Base-by-base conservation (phyloP, 2,797 vertebrate species). In the Rhynchotus rufescens region DNA sequence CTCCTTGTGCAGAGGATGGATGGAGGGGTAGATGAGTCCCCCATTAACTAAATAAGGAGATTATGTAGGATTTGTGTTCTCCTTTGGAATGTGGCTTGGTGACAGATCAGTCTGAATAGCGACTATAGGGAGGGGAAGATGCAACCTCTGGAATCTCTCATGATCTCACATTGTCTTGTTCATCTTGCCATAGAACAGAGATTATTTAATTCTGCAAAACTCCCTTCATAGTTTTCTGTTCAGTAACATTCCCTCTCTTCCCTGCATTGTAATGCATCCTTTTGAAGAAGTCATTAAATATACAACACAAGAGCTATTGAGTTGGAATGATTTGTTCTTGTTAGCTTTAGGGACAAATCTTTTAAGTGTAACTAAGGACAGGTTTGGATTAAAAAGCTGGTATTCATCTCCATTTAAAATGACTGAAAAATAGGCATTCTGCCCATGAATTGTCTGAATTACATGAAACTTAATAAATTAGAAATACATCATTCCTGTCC, bases 241-340 rank as follows among this genome's bases (percentile, higher is more conserved):
- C 57, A 20, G 76, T 88, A 62, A 87, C 0, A 54, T 60, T 21
- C 11, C 40, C 56, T 54, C n/a, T 8, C 1, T 10, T 30, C 10
- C 36, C 34, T 45, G 9, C 32, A 2, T 7, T 89, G 92, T 95
- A 95, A 88, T 20, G 56, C 30, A 26, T 17, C 86, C 84, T 95
- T 89, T 21, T 16, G 79, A 93, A 93, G 78, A 42, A n/a, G n/a
- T 36, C 40, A 96, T 95, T 95, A 96, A 96, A 96, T 59, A 80
- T 6, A 91, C 22, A 75, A 68, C 44, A 79, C 14, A 32, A 65
- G 68, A 91, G 52, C 36, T 84, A 0, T 5, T 42, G 59, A 40
- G 34, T 34, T 34, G 40, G 28, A 62, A 44, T 30, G 60, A 32
- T 44, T 80, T 3, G 4, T 94, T 86, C 47, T 72, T 23, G 17